These are phyloP conservation scores for Chitala chitala DNA, from an alignment of 2,113 vertebrate species.

Conservation along the genomic window DNA sequence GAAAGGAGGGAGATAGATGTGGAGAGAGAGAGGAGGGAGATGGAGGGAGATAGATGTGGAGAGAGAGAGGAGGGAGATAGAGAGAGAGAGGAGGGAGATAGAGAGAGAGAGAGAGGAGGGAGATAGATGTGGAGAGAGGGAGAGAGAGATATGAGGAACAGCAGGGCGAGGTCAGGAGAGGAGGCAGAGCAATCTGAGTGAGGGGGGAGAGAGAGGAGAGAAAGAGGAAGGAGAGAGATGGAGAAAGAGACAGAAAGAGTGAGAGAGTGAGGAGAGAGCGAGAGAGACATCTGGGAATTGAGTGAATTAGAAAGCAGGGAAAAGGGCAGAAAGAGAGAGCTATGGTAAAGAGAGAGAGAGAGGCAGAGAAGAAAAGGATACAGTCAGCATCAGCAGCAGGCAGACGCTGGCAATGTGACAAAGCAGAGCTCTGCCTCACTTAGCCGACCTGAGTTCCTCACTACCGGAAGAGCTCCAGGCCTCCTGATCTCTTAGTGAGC, in stretches of 20 bases:
- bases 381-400: constrained; percentile 63
- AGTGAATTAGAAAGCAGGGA: not conserved
- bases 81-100: too few relatives aligned
- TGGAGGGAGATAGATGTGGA: too few relatives aligned
- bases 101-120: too few relatives aligned
- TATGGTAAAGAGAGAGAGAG: constrained; percentile 28
- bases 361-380: constrained; percentile 26
- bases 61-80: too few relatives aligned
- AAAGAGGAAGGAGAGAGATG: too few relatives aligned
- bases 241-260: constrained; percentile 3
- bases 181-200: too few relatives aligned
- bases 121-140: too few relatives aligned
- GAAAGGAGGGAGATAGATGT: too few relatives aligned
- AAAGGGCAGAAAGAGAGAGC: constrained; percentile 8
- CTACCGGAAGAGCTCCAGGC: not conserved
- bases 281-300: not conserved
- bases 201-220: too few relatives aligned
- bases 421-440: constrained; percentile 63
- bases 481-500: constrained; percentile 20
- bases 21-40: too few relatives aligned
- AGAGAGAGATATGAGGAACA: too few relatives aligned
- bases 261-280: constrained; percentile 4
- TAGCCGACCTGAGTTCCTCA: constrained; percentile 54
- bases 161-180: too few relatives aligned
- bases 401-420: constrained; percentile 54